Conservation (phyloP, 2,113 vertebrate species). For the Thalassarche chlororhynchos region DNA sequence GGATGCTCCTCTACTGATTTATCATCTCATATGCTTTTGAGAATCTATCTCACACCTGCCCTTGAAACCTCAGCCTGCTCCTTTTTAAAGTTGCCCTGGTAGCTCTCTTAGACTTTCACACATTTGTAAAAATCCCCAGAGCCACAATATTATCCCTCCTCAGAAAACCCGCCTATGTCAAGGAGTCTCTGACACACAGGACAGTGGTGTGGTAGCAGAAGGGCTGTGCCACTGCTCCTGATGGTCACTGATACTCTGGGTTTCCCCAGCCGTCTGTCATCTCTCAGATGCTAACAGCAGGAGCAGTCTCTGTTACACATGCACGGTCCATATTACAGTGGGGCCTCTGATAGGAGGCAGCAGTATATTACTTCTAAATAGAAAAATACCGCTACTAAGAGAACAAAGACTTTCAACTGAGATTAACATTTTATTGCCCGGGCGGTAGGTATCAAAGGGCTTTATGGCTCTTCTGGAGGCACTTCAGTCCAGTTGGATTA, state of each 20-base stretch:
- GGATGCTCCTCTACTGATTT: neutral
- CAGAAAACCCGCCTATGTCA: neutral
- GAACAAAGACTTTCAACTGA: constrained; percentile 47
- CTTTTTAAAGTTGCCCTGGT: neutral
- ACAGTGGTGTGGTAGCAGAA: neutral
- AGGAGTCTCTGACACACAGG: neutral
- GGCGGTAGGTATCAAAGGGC: constrained; percentile 22
- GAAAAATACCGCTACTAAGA: neutral
- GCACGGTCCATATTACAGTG: accelerated
- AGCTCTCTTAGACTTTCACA: neutral
- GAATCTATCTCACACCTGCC: neutral
- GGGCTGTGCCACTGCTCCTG: neutral
- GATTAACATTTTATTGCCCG: constrained; percentile 42
- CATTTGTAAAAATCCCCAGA: neutral
- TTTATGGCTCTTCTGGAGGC: constrained; percentile 40
- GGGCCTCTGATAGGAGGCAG: neutral
- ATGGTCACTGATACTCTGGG: neutral
- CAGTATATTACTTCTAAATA: neutral
- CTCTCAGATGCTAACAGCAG: neutral
- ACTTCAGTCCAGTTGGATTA: constrained; percentile 36
- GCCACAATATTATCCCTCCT: neutral
- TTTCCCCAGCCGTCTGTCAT: neutral
- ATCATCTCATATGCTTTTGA: neutral
- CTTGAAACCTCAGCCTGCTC: neutral
- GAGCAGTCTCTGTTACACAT: neutral